Percentiles rank a stretch among this genome's conserved stretches.
These are phyloP conservation scores for Orchestia grillus DNA, from an alignment of 1,140 invertebrate species.

Conservation along the genomic window DNA sequence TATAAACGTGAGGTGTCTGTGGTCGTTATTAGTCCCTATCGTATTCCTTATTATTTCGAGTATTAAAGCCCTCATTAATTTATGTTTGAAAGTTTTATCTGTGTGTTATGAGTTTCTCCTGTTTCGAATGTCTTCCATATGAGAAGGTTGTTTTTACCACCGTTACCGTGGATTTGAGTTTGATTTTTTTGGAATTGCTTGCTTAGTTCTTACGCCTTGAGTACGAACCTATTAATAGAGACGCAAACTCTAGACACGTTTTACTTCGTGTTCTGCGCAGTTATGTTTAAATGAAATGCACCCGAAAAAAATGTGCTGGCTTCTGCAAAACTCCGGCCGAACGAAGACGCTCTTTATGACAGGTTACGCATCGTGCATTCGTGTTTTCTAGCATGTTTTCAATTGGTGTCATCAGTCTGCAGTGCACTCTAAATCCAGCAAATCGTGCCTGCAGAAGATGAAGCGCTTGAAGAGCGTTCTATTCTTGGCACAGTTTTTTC, in stretches of 20 bases:
- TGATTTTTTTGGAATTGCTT: background rate
- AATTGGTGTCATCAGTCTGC: background rate
- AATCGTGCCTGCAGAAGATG: background rate
- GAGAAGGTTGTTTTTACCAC: background rate
- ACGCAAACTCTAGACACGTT: background rate
- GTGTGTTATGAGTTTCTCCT: background rate
- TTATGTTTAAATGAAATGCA: background rate
- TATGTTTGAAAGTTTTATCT: background rate
- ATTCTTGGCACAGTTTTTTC: slow-evolving; percentile 9
- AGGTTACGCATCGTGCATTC: background rate
- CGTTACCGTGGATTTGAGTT: background rate
- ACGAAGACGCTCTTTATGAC: background rate
- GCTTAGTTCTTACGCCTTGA: background rate
- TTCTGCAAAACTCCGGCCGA: background rate
- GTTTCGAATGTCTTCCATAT: background rate
- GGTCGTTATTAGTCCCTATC: no score
- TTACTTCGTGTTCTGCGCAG: background rate
- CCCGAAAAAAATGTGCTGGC: background rate
- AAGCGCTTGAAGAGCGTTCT: background rate
- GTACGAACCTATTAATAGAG: background rate
- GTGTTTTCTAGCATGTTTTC: background rate
- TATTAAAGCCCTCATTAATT: background rate
- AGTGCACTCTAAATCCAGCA: background rate
- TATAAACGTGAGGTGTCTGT: background rate
- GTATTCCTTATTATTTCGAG: no score